These are phyloP conservation scores for Clupea harengus DNA, from an alignment of 2,113 vertebrate species.

Conservation along the genomic window DNA sequence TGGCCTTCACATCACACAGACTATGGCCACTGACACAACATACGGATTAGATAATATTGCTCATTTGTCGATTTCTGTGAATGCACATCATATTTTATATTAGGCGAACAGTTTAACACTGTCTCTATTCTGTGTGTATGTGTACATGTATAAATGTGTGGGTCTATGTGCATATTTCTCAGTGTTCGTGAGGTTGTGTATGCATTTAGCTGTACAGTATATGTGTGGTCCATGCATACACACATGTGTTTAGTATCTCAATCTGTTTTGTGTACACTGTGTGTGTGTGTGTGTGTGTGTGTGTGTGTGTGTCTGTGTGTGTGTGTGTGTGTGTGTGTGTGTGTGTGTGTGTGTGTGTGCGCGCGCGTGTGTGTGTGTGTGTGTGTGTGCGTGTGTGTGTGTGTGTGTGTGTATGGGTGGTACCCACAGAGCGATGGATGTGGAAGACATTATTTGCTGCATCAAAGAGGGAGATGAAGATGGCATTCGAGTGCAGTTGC, in stretches of 20 bases:
- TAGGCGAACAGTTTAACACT: not conserved
- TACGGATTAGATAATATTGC: no score
- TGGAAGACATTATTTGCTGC: constrained; percentile 69
- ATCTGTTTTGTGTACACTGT: no score
- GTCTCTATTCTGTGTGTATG: not conserved
- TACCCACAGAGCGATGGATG: constrained; percentile 62
- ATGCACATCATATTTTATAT: not conserved
- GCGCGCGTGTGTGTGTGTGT: not conserved
- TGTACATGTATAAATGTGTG: no score
- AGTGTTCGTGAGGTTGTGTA: no score
- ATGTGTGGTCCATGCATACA: not conserved
- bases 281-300: not conserved
- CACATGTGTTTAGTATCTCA: no score
- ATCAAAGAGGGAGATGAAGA: constrained; percentile 69
- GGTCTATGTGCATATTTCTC: no score
- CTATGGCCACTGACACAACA: not conserved
- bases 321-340: not conserved
- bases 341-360: not conserved
- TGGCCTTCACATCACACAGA: not conserved
- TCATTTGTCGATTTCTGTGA: no score
- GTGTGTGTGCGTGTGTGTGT: constrained; percentile 2
- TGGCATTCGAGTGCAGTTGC: constrained; percentile 61
- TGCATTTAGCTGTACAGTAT: no score
- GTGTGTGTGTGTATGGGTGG: not conserved
- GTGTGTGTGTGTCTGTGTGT: not conserved